Evolutionary conservation across 64 coral and sea anemone genomes (phyloP).

Genomic region (Anthopleura sola): DNA sequence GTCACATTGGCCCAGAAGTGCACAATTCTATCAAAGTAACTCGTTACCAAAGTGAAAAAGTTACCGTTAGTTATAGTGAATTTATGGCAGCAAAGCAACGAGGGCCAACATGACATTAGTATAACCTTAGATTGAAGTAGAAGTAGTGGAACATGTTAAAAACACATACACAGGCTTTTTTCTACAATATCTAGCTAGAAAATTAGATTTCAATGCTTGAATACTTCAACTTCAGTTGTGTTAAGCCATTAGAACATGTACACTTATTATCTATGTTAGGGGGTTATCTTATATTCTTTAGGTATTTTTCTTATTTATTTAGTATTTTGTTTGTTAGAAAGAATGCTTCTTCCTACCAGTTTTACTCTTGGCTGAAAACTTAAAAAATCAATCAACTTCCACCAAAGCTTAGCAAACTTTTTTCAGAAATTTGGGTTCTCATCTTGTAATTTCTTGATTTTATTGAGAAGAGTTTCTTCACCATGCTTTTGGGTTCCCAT

Average conservation of each 20-base stretch:
- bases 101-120: constrained; percentile 35
- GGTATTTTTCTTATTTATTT: too few relatives aligned
- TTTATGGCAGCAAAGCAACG: constrained; percentile 67
- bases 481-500: too few relatives aligned
- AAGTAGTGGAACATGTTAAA: constrained; percentile 31
- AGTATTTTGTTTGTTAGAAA: too few relatives aligned
- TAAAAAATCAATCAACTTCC: too few relatives aligned
- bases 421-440: too few relatives aligned
- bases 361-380: too few relatives aligned
- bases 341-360: too few relatives aligned
- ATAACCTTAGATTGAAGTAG: constrained; percentile 8
- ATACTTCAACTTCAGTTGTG: background rate
- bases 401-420: too few relatives aligned
- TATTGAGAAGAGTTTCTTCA: too few relatives aligned
- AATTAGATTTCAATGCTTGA: background rate
- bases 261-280: constrained; percentile 5
- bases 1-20: constrained; percentile 75
- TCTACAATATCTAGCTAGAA: constrained; percentile 22
- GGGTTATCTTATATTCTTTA: too few relatives aligned
- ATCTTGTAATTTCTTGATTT: too few relatives aligned
- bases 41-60: constrained; percentile 99
- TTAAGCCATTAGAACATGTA: background rate
- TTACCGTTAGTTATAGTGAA: constrained; percentile 91
- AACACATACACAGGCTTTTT: constrained; percentile 41
- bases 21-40: constrained; percentile 93